These are phyloP conservation scores for Serilophus lunatus DNA, from an alignment of 2,113 vertebrate species.

Conservation along the genomic window DNA sequence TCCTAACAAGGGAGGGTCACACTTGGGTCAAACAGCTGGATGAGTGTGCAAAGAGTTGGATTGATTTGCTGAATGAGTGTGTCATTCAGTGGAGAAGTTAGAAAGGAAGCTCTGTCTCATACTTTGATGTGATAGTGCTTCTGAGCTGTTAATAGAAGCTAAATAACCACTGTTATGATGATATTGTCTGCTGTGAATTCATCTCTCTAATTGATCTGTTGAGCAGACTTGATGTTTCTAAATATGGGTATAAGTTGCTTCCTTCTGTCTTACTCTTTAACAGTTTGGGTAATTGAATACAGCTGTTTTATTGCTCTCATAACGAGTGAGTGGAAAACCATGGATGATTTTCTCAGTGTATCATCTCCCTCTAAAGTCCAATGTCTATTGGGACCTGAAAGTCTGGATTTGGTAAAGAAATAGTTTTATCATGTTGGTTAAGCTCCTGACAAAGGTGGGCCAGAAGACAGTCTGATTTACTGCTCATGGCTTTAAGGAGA, in stretches of 20 bases:
- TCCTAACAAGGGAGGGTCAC: neutral
- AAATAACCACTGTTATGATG: neutral
- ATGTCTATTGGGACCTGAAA: neutral
- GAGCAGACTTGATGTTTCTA: constrained; percentile 1
- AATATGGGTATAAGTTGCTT: neutral
- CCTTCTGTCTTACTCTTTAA: constrained; percentile 13
- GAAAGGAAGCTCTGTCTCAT: neutral
- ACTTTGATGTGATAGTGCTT: neutral
- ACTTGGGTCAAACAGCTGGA: neutral
- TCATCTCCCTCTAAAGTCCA: neutral
- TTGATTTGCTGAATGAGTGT: neutral
- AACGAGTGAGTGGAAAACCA: neutral
- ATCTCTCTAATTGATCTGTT: neutral
- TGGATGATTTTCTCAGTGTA: neutral
- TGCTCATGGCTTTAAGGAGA: neutral
- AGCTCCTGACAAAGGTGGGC: neutral
- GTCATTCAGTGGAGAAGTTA: neutral
- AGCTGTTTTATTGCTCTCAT: constrained; percentile 18
- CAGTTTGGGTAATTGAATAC: constrained; percentile 5
- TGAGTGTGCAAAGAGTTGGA: neutral
- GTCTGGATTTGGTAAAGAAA: neutral
- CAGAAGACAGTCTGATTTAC: neutral
- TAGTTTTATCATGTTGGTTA: neutral
- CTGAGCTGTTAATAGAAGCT: neutral
- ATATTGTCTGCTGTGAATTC: neutral